Evolutionary conservation across 2,797 vertebrate species (phyloP).

Genomic region (Acridotheres tristis): DNA sequence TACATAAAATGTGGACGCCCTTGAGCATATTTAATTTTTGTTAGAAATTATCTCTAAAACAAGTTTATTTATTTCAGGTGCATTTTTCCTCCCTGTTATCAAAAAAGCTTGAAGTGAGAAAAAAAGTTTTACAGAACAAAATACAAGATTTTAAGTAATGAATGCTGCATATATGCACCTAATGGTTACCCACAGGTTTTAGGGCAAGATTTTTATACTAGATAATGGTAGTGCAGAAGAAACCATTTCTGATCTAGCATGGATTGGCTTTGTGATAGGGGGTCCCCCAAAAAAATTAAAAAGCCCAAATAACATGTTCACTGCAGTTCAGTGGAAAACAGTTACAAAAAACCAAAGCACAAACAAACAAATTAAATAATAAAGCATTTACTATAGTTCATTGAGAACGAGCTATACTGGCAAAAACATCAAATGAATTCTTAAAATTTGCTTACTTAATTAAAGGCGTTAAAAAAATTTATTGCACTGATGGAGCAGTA

Average conservation of each 20-base stretch:
- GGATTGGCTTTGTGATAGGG: background rate
- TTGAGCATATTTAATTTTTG: background rate
- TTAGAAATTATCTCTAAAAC: background rate
- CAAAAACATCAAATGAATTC: background rate
- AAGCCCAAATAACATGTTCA: background rate
- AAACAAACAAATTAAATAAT: background rate
- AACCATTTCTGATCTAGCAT: background rate
- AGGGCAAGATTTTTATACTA: background rate
- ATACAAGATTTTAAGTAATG: background rate
- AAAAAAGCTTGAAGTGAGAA: background rate
- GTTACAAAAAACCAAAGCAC: background rate
- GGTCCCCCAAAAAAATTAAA: background rate
- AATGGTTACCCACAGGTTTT: background rate
- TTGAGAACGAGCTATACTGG: background rate
- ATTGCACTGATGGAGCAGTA: background rate
- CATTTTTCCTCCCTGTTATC: background rate
- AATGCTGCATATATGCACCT: background rate
- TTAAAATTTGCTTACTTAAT: background rate
- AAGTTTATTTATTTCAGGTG: background rate
- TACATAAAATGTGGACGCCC: background rate
- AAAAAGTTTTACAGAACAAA: background rate
- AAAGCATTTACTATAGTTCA: background rate
- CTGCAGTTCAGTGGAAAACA: background rate
- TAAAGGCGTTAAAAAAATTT: background rate
- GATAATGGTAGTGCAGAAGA: background rate